A percentile compares a stretch with the other conserved stretches of the same genome.
Conservation (phyloP, 2,113 vertebrate genomes). For the Machaerirhynchus nigripectus region DNA sequence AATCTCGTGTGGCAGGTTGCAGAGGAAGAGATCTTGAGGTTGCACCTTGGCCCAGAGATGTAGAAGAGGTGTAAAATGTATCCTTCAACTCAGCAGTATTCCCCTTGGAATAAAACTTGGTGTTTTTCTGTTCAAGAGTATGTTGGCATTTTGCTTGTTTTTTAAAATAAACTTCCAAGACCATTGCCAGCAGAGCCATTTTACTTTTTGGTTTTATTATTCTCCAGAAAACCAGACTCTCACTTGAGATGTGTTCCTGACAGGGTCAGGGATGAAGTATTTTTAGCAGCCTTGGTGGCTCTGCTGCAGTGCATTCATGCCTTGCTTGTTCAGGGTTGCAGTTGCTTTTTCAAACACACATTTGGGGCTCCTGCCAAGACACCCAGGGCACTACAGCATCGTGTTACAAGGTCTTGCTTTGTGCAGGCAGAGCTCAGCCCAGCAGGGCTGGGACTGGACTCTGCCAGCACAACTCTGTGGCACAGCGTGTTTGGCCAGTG, state of each 20-base stretch:
- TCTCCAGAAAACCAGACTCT: not conserved
- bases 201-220: not conserved
- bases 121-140: not conserved
- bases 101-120: not conserved
- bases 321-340: slow-evolving; percentile 55
- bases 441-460: slow-evolving; percentile 15
- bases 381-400: slow-evolving; percentile 53
- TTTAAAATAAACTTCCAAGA: not conserved
- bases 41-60: not conserved
- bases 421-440: slow-evolving; percentile 55
- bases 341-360: slow-evolving; percentile 66
- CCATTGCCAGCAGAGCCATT: not conserved
- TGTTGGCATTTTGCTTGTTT: not conserved
- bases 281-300: slow-evolving; percentile 47
- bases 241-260: not conserved
- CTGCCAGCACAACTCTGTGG: not conserved
- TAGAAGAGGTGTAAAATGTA: fast-evolving
- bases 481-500: slow-evolving; percentile 38
- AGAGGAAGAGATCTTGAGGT: not conserved
- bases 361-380: slow-evolving; percentile 63
- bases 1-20: not conserved
- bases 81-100: not conserved
- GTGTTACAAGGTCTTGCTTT: slow-evolving; percentile 69
- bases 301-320: slow-evolving; percentile 27
- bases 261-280: slow-evolving; percentile 34